Evolutionary conservation across 2,888 invertebrate species (phyloP).

Genomic region (Pherbina coryleti): DNA sequence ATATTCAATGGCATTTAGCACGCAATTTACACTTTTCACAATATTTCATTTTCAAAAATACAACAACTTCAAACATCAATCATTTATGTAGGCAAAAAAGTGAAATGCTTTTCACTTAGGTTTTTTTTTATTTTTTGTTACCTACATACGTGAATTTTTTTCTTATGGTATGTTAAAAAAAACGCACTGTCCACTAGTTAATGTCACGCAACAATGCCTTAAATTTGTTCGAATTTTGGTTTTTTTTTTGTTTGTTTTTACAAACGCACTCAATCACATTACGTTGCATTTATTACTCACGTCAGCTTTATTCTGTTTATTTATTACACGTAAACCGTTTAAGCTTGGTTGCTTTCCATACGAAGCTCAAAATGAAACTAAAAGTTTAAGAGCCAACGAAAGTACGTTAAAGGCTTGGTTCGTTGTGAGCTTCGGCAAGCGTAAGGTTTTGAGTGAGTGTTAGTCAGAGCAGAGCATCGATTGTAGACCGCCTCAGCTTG

Average conservation of each 20-base stretch:
- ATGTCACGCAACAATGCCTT: constrained; percentile 16
- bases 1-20: too few relatives aligned
- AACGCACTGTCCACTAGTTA: neutral
- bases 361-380: constrained; percentile 60
- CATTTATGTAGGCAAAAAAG: neutral
- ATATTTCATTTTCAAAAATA: too few relatives aligned
- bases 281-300: neutral
- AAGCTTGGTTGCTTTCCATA: neutral
- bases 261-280: constrained; percentile 19
- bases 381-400: constrained; percentile 49
- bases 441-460: too few relatives aligned
- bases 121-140: constrained; percentile 3
- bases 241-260: neutral
- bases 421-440: neutral
- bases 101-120: constrained; percentile 2
- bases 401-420: constrained; percentile 5
- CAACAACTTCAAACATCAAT: too few relatives aligned
- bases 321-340: neutral
- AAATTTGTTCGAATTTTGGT: neutral
- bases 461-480: neutral
- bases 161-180: neutral
- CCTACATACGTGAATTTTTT: neutral
- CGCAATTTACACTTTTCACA: too few relatives aligned
- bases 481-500: neutral
- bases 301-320: neutral